phyloP scores from a whole-genome alignment of 2,888 invertebrate species.

The Drosophila cyrtoloma region DNA sequence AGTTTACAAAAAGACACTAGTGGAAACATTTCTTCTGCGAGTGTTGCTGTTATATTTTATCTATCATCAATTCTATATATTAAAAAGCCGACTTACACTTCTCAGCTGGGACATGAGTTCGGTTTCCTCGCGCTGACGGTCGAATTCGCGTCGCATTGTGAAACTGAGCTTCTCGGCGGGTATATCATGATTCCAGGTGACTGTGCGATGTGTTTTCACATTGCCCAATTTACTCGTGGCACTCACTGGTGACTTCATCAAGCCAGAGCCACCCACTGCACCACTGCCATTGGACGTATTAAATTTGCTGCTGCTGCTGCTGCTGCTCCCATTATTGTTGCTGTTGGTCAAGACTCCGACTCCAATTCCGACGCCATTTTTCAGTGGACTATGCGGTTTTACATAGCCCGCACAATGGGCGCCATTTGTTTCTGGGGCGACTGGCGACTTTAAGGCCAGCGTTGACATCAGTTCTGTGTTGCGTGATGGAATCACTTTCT shows the following conservation, averaged over 20 bases:
- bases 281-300: slow-evolving; percentile 66
- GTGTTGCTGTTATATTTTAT: neutral
- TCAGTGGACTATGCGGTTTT: slow-evolving; percentile 85
- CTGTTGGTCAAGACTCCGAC: slow-evolving; percentile 65
- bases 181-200: slow-evolving; percentile 91
- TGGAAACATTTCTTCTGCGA: too few species aligned
- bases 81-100: slow-evolving; percentile 87
- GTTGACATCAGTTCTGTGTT: slow-evolving; percentile 85
- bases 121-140: slow-evolving; percentile 95
- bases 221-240: slow-evolving; percentile 81
- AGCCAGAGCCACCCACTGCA: slow-evolving; percentile 9
- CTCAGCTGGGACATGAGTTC: slow-evolving; percentile 93
- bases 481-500: slow-evolving; percentile 92
- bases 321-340: slow-evolving; percentile 68
- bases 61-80: neutral
- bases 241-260: slow-evolving; percentile 77
- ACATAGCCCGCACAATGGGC: slow-evolving; percentile 84
- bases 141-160: slow-evolving; percentile 96
- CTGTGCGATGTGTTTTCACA: slow-evolving; percentile 83
- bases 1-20: too few species aligned
- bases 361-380: slow-evolving; percentile 67
- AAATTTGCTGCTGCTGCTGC: slow-evolving; percentile 59
- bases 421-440: slow-evolving; percentile 31
- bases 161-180: slow-evolving; percentile 92
- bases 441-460: slow-evolving; percentile 30